Conservation (phyloP, 1,140 invertebrate species). For the Proctacanthus coquilletti region DNA sequence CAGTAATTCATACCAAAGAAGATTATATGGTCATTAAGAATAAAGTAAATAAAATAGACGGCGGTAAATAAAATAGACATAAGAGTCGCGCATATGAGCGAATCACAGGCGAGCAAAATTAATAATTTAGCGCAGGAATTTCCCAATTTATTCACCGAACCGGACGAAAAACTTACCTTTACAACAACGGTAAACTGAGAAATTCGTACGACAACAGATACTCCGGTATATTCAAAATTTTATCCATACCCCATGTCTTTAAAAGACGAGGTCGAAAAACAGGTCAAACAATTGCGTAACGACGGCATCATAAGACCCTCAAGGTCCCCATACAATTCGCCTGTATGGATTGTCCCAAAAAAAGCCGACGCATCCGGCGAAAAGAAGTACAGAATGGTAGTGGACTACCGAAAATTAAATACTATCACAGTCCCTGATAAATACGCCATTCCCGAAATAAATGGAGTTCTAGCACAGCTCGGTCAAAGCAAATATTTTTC, state of each 20-base stretch:
- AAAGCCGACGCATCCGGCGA: neutral
- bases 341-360: constrained; percentile 1
- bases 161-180: constrained; percentile 1
- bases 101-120: neutral
- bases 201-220: neutral
- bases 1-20: constrained; percentile 1
- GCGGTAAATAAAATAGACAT: neutral
- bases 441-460: constrained; percentile 11
- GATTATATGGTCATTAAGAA: neutral
- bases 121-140: neutral
- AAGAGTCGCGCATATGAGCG: neutral
- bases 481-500: constrained; percentile 11
- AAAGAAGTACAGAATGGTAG: constrained; percentile 11
- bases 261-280: constrained; percentile 10
- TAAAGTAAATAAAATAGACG: neutral
- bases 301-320: constrained; percentile 16
- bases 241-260: constrained; percentile 11
- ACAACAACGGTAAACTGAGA: constrained; percentile 1
- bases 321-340: constrained; percentile 3
- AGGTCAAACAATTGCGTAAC: constrained; percentile 14
- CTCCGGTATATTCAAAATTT: constrained; percentile 8
- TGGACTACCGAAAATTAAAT: constrained; percentile 17
- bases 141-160: neutral
- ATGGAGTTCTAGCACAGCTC: constrained; percentile 12
- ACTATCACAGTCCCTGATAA: constrained; percentile 8